These are phyloP conservation scores for Tenualosa thibaudeaui DNA, from an alignment of 2,797 vertebrate species.

Conservation along the genomic window DNA sequence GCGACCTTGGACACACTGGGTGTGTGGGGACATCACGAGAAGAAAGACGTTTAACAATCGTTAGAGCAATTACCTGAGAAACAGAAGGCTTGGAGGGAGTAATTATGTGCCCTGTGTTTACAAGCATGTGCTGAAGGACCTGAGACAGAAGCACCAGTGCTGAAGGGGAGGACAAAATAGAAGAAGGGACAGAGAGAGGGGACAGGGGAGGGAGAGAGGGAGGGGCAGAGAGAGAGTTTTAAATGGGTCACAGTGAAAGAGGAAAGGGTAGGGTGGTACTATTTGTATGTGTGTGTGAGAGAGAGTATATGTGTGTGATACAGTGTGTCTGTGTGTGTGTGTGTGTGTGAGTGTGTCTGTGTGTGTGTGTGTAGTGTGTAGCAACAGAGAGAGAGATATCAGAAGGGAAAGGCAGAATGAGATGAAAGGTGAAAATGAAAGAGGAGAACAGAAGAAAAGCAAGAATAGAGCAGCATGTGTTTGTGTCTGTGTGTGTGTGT, in stretches of 20 bases:
- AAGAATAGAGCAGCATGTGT: not conserved
- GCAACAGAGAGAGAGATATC: not conserved
- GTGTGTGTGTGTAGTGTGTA: not conserved
- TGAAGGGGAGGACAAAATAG: conserved; percentile 33
- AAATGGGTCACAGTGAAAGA: conserved; percentile 39
- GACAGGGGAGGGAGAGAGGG: conserved; percentile 28
- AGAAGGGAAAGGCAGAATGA: not conserved
- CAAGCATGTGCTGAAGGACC: conserved; percentile 52
- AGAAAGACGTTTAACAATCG: conserved; percentile 56
- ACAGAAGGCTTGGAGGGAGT: conserved; percentile 63
- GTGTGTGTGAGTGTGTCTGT: not conserved
- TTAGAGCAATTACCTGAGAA: conserved; percentile 70
- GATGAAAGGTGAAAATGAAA: not conserved
- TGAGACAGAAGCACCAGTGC: not conserved
- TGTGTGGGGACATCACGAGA: conserved; percentile 54
- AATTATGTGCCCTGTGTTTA: conserved; percentile 67
- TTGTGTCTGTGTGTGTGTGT: not conserved
- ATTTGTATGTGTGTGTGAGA: conserved; percentile 29
- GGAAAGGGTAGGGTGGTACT: conserved; percentile 29
- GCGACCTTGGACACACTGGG: conserved; percentile 62
- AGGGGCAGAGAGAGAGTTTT: conserved; percentile 37
- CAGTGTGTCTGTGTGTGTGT: not conserved
- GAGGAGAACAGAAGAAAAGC: not conserved
- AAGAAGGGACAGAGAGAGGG: conserved; percentile 33
- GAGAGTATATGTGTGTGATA: not conserved